Conservation (phyloP, 2,113 vertebrate genomes). For the Caretta caretta region DNA sequence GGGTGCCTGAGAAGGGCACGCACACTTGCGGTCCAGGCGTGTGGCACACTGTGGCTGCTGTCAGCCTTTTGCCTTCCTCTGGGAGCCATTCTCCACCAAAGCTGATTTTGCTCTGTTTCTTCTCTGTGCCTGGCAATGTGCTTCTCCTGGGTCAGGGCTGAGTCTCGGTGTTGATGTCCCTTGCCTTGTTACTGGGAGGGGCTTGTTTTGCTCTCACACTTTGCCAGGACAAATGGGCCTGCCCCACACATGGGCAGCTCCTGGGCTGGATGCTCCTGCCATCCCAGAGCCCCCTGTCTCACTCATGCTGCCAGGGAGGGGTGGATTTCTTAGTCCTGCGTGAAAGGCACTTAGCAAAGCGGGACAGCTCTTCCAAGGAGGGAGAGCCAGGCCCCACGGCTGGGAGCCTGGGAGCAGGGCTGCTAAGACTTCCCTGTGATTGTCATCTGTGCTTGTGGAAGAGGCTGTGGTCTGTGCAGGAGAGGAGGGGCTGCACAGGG, state of each 20-base stretch:
- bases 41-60: not conserved
- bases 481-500: not conserved
- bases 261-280: not conserved
- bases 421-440: not conserved
- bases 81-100: no score
- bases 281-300: not conserved
- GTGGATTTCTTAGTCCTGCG: not conserved
- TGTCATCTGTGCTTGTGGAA: not conserved
- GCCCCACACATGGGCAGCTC: not conserved
- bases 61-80: not conserved
- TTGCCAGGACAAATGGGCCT: not conserved
- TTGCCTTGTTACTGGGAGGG: not conserved
- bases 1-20: fast-evolving
- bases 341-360: not conserved
- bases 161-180: not conserved
- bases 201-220: not conserved
- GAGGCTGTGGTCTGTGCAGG: fast-evolving
- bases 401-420: not conserved
- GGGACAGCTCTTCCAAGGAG: not conserved
- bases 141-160: not conserved
- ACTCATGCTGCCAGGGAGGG: not conserved
- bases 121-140: not conserved
- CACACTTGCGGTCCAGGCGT: fast-evolving
- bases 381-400: not conserved
- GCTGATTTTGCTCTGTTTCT: not conserved